These are phyloP conservation scores for Himalopsyche tibetana DNA, from an alignment of 2,888 invertebrate genomes.

Conservation along the genomic window DNA sequence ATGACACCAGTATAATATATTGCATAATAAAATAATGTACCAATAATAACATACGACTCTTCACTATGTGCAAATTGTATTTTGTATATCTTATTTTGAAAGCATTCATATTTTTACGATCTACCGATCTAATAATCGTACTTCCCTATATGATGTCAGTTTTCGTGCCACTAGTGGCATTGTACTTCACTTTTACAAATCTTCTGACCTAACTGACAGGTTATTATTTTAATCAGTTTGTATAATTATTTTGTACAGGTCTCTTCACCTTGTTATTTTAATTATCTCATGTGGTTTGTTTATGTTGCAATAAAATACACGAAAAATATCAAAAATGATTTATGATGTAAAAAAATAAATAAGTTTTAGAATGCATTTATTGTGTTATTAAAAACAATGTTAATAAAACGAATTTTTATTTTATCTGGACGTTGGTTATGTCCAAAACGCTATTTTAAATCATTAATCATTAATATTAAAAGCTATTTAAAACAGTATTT, in stretches of 20 bases:
- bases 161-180: constrained; percentile 64
- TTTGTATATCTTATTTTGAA: neutral
- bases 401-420: too few species aligned
- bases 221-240: constrained; percentile 17
- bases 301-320: neutral
- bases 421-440: too few species aligned
- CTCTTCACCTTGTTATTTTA: constrained; percentile 35
- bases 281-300: constrained; percentile 11
- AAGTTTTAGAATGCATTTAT: too few species aligned
- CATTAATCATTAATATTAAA: too few species aligned
- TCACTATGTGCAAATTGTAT: neutral
- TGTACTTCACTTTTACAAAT: constrained; percentile 51
- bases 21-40: neutral
- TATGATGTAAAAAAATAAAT: too few species aligned
- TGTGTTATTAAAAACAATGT: too few species aligned
- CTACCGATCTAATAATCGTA: neutral
- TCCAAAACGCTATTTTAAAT: too few species aligned
- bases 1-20: neutral
- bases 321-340: neutral
- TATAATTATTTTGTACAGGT: constrained; percentile 40
- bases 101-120: neutral
- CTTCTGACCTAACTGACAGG: constrained; percentile 11
- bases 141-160: constrained; percentile 62
- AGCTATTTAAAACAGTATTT: too few species aligned
- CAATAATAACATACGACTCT: neutral